Conservation (phyloP, 64 coral and sea anemone genomes). For the Orbicella faveolata region DNA sequence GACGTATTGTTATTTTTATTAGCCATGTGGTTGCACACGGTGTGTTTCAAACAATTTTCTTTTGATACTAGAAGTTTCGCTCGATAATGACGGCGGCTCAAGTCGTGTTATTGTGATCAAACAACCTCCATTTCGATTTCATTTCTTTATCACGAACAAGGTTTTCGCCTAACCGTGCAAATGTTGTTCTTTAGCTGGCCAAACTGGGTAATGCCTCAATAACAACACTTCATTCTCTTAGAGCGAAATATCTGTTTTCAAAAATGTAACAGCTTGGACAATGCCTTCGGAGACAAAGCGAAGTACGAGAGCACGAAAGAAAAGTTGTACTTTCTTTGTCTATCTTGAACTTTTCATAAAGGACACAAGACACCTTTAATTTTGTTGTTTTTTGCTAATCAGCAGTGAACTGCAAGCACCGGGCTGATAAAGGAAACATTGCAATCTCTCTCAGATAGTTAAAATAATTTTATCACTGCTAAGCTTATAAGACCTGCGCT, state of each 20-base stretch:
- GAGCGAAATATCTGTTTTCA: background rate
- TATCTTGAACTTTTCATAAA: background rate
- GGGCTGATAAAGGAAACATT: background rate
- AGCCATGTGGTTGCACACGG: slow-evolving; percentile 47
- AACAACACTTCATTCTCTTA: background rate
- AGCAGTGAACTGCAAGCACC: background rate
- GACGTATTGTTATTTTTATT: slow-evolving; percentile 39
- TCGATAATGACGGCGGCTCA: background rate
- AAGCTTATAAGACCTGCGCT: background rate
- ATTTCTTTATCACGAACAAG: slow-evolving; percentile 11
- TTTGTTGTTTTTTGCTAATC: background rate
- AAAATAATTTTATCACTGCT: slow-evolving; percentile 1
- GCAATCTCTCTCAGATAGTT: background rate
- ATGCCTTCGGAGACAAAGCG: background rate
- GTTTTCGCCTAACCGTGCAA: background rate
- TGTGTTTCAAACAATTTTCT: background rate
- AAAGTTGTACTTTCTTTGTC: background rate
- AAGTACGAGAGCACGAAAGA: slow-evolving; percentile 4
- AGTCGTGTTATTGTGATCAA: background rate
- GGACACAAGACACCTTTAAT: background rate
- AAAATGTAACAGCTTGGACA: slow-evolving; percentile 7
- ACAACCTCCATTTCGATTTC: background rate
- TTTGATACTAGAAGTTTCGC: background rate
- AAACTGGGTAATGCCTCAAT: background rate
- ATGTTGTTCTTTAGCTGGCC: background rate